These are phyloP conservation scores for Polydrusus cervinus DNA, from an alignment of 2,888 invertebrate species.

Conservation along the genomic window DNA sequence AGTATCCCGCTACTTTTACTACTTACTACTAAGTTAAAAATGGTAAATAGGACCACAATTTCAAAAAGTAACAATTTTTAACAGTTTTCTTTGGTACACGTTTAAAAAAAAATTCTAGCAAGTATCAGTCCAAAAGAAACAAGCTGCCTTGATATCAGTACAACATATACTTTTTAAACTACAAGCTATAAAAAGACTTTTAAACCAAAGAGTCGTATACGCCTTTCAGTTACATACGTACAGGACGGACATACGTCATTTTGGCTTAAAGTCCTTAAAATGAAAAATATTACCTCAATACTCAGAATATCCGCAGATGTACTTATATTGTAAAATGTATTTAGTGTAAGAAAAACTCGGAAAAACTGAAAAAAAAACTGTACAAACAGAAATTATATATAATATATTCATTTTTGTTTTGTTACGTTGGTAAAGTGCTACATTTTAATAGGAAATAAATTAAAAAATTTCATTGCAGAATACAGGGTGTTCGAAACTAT, in stretches of 20 bases:
- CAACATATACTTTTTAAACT: constrained; percentile 64
- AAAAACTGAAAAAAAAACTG: constrained; percentile 46
- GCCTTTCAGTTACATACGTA: constrained; percentile 1
- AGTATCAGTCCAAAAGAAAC: constrained; percentile 60
- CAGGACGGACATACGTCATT: constrained; percentile 27
- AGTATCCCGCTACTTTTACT: not conserved
- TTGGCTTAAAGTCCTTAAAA: constrained; percentile 54
- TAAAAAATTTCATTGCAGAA: no score
- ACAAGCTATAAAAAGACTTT: constrained; percentile 42
- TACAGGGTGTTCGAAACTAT: no score
- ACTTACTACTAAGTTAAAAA: not conserved
- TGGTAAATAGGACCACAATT: no score
- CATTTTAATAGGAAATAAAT: constrained; percentile 13
- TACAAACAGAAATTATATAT: constrained; percentile 43
- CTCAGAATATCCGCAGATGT: constrained; percentile 72
- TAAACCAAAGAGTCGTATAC: constrained; percentile 27
- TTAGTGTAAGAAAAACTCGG: constrained; percentile 66
- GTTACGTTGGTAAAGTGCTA: constrained; percentile 22
- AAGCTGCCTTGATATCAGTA: constrained; percentile 73
- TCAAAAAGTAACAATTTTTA: no score
- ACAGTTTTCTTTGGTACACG: no score
- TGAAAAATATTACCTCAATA: constrained; percentile 71
- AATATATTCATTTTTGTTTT: constrained; percentile 13
- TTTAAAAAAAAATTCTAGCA: constrained; percentile 22
- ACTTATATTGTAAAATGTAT: constrained; percentile 72